Evolutionary conservation across 1,140 invertebrate species (phyloP).

Genomic region (Drosophila varians): DNA sequence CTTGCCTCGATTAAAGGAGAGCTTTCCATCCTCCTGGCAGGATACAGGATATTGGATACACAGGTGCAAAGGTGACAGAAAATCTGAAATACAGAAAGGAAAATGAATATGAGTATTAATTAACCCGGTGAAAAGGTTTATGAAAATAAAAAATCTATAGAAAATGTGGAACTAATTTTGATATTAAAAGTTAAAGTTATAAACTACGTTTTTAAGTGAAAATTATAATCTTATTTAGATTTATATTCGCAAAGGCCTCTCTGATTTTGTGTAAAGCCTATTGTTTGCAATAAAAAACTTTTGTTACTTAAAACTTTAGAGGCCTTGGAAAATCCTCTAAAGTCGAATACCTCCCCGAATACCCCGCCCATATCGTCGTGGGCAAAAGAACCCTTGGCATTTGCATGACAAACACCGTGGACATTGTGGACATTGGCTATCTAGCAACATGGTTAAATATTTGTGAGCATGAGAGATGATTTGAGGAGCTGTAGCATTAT

Average conservation of each 20-base stretch:
- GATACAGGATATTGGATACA: neutral
- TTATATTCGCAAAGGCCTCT: too few relatives aligned
- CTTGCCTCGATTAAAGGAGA: conserved; percentile 40
- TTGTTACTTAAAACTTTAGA: neutral
- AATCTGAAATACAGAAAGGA: neutral
- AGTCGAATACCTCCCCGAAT: neutral
- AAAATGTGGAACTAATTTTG: too few relatives aligned
- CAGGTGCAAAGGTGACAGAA: conserved; percentile 3
- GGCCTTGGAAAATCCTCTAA: neutral
- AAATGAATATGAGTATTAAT: too few relatives aligned
- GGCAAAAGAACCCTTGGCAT: conserved; percentile 27
- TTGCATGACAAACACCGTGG: conserved; percentile 31
- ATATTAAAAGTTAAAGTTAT: too few relatives aligned
- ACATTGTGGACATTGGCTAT: conserved; percentile 4
- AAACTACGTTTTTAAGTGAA: too few relatives aligned
- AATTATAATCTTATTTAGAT: too few relatives aligned
- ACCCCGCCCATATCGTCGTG: neutral
- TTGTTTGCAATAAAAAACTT: too few relatives aligned
- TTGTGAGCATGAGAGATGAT: conserved; percentile 57
- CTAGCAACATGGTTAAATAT: conserved; percentile 46
- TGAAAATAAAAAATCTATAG: too few relatives aligned
- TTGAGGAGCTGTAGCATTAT: neutral
- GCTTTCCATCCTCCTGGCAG: conserved; percentile 17
- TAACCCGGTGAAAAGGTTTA: too few relatives aligned
- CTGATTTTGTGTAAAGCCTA: too few relatives aligned